Evolutionary conservation across 2,888 invertebrate genomes (phyloP).

Genomic region (Hesperia comma): DNA sequence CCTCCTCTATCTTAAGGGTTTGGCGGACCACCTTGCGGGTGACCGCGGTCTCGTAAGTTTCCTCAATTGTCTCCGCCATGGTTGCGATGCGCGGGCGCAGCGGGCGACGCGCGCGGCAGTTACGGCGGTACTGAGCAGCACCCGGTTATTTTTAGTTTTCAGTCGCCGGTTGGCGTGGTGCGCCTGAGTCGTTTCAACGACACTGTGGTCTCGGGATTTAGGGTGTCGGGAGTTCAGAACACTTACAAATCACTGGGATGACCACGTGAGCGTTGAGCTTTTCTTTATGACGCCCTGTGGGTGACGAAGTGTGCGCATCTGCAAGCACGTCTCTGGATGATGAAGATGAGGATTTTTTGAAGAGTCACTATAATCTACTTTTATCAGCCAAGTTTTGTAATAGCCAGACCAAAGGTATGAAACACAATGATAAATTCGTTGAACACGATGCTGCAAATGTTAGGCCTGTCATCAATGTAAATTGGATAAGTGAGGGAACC

Average conservation of each 20-base stretch:
- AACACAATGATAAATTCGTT: not conserved
- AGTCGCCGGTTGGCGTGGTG: conserved; percentile 67
- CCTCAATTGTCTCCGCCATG: conserved; percentile 89
- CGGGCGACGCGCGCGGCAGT: conserved; percentile 78
- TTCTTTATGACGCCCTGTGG: not conserved
- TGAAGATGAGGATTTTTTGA: no score
- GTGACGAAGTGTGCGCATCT: not conserved
- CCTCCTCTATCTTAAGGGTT: conserved; percentile 89
- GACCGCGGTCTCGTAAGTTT: conserved; percentile 87
- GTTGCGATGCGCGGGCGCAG: conserved; percentile 75
- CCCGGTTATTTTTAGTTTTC: conserved; percentile 82
- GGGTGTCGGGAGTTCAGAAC: conserved; percentile 48
- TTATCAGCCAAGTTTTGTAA: no score
- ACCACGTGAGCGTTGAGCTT: conserved; percentile 39
- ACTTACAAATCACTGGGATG: conserved; percentile 31
- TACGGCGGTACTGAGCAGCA: conserved; percentile 77
- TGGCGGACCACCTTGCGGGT: conserved; percentile 88
- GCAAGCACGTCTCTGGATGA: not conserved
- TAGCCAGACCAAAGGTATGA: no score
- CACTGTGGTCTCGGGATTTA: conserved; percentile 53
- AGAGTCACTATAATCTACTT: no score
- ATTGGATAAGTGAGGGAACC: not conserved
- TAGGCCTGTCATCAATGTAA: not conserved
- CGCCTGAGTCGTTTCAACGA: conserved; percentile 45
- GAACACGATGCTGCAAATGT: not conserved